Percentiles rank a stretch among this genome's conserved stretches.
Conservation (phyloP, 2,797 vertebrate genomes). For the Ispidina picta region DNA sequence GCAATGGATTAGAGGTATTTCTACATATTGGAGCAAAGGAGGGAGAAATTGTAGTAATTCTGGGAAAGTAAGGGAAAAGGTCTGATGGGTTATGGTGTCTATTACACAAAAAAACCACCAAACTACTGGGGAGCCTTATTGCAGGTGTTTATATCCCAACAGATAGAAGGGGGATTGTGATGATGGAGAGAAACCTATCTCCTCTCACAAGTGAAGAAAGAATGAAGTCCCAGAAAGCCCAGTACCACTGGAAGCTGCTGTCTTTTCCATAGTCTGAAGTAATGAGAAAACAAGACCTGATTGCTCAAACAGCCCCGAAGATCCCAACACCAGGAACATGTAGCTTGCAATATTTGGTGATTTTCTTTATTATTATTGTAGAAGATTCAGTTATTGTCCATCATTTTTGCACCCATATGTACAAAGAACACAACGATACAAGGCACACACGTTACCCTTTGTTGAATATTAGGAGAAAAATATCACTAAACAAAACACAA, state of each 20-base stretch:
- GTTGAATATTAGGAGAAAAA: background rate
- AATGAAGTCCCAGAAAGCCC: background rate
- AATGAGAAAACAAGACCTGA: background rate
- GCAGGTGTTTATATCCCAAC: background rate
- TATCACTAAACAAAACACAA: background rate
- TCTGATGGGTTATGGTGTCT: background rate
- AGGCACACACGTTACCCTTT: background rate
- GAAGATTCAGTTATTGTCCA: background rate
- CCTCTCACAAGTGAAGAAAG: background rate
- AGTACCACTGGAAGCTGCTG: background rate
- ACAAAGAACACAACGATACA: background rate
- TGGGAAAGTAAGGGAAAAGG: background rate
- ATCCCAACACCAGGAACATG: background rate
- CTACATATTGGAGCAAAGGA: background rate
- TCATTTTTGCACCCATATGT: background rate
- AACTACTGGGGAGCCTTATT: background rate
- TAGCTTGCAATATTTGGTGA: background rate
- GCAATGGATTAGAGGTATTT: background rate
- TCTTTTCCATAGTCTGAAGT: background rate
- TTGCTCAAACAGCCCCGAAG: background rate
- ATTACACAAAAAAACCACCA: background rate
- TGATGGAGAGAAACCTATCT: background rate
- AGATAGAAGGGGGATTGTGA: background rate
- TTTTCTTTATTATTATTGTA: background rate
- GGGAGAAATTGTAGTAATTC: background rate